These are phyloP conservation scores for Cryptotermes secundus DNA, from an alignment of 1,140 invertebrate genomes.

Conservation along the genomic window DNA sequence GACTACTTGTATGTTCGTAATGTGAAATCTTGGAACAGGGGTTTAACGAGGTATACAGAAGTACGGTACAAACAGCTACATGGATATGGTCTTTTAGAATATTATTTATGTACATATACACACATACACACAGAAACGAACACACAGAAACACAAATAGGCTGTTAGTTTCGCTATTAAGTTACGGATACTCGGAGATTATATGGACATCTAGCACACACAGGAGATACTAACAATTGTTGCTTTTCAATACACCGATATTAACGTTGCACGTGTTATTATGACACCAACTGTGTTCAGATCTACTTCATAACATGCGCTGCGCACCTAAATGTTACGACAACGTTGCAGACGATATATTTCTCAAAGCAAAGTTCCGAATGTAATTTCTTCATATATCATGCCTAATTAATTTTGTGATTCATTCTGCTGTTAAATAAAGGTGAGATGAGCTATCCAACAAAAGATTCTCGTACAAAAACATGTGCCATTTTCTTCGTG, in stretches of 20 bases:
- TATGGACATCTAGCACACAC: not conserved
- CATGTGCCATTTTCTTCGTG: not conserved
- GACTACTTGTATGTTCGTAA: too few relatives aligned
- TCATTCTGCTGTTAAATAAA: not conserved
- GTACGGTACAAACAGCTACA: not conserved
- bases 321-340: not conserved
- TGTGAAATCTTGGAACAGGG: not conserved
- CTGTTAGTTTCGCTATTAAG: not conserved
- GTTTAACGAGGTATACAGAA: not conserved
- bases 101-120: not conserved
- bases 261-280: not conserved
- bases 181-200: not conserved
- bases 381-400: too few relatives aligned
- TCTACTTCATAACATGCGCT: not conserved
- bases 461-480: not conserved
- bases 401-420: too few relatives aligned
- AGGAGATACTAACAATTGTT: slow-evolving; percentile 13
- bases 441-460: not conserved
- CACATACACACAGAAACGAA: not conserved
- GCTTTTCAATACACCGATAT: slow-evolving; percentile 20
- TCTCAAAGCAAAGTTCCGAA: too few relatives aligned
- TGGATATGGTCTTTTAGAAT: not conserved
- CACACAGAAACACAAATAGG: slow-evolving; percentile 8
- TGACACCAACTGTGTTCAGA: not conserved
- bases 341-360: too few relatives aligned